Percentiles rank a stretch among this genome's conserved stretches.
Evolutionary conservation across 2,113 vertebrate genomes (phyloP).

Genomic region (Cettia cetti): DNA sequence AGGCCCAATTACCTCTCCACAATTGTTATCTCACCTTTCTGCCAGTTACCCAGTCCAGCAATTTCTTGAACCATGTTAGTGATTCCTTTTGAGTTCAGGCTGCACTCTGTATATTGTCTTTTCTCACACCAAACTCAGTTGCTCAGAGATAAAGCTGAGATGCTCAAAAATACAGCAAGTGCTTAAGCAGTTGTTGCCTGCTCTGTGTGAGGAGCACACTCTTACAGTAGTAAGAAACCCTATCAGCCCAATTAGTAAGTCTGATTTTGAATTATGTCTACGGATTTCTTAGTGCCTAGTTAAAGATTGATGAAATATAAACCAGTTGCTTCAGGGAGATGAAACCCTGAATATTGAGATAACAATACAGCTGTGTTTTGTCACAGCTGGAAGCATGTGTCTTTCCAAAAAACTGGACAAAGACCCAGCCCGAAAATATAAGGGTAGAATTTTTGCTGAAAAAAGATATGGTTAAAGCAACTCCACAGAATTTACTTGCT

Average conservation of each 20-base stretch:
- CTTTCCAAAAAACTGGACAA: neutral
- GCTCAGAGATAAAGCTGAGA: neutral
- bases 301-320: neutral
- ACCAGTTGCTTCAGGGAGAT: neutral
- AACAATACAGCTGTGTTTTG: neutral
- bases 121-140: neutral
- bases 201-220: neutral
- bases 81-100: neutral
- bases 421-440: neutral
- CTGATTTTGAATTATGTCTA: neutral
- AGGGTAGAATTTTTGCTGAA: neutral
- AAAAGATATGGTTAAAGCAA: neutral
- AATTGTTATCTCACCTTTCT: slow-evolving; percentile 23
- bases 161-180: neutral
- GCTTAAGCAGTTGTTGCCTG: neutral
- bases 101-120: neutral
- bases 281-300: neutral
- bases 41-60: neutral
- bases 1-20: slow-evolving; percentile 19
- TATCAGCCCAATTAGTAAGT: neutral
- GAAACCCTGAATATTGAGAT: neutral
- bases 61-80: slow-evolving; percentile 30
- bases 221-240: neutral
- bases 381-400: neutral
- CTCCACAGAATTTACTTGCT: neutral